Conservation (phyloP, 92 coral and sea anemone species). For the Anthopleura xanthogrammica region DNA sequence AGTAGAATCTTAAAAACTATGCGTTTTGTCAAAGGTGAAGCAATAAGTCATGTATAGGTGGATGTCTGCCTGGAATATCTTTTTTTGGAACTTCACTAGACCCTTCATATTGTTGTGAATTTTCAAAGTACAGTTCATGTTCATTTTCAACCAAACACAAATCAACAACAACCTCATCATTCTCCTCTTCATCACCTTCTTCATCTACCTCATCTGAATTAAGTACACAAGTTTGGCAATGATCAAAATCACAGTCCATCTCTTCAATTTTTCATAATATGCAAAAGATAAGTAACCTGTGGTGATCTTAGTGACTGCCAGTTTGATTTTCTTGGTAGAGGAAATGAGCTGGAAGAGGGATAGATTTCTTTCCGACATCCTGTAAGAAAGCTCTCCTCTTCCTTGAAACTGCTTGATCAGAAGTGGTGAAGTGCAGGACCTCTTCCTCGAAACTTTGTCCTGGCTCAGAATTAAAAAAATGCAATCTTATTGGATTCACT, state of each 20-base stretch:
- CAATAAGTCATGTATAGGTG: not conserved
- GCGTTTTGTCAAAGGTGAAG: not conserved
- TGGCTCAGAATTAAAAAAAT: not conserved
- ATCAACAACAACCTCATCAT: not conserved
- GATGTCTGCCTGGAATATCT: not conserved
- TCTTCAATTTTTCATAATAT: not conserved
- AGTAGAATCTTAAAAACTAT: no score
- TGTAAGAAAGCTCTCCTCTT: slow-evolving; percentile 27
- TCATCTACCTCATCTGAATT: not conserved
- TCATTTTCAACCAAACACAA: not conserved
- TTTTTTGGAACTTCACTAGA: not conserved
- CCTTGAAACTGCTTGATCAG: slow-evolving; percentile 11
- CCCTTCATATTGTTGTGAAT: not conserved
- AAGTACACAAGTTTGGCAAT: not conserved
- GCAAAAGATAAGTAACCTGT: not conserved
- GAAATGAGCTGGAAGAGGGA: slow-evolving; percentile 28
- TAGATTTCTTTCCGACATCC: slow-evolving; percentile 35
- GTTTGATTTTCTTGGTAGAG: not conserved
- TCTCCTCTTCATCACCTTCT: not conserved
- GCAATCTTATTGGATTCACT: not conserved
- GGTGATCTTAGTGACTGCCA: not conserved
- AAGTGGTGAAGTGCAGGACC: slow-evolving; percentile 40
- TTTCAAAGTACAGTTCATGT: not conserved
- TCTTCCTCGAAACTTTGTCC: not conserved
- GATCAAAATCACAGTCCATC: not conserved